Base-by-base conservation (phyloP, 2,888 invertebrate genomes). In the Yponomeuta plumbellus region DNA sequence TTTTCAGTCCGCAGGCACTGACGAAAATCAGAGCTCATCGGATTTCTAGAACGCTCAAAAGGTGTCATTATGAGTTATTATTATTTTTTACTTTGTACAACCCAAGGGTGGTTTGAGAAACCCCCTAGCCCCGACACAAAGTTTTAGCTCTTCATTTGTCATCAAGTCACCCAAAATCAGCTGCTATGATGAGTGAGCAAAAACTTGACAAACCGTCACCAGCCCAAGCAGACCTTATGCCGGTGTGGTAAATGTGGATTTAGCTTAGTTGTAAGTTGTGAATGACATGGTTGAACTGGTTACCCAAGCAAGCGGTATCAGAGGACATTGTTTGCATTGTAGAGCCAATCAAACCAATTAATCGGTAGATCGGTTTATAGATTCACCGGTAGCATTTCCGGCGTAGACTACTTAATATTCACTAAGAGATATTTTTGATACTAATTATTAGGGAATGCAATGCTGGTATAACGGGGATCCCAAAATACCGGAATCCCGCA, bases 341-440 rank as follows among this genome's bases (percentile, higher is more conserved):
- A 81, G 76, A 72, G 78, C 75, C 71, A 85, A 89, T 87, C 85
- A 78, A 80, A 82, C 86, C 88, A 91, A 91, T 91, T 90, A 90
- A 89, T 85, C 86, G 84, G 80, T 81, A 88, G 89, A 90, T 90
- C 85, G 83, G 72, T 73, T 72, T 79, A 78, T 84, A 84, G 90
- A 90, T 91, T 84, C 82, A 74, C 83, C 87, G 77, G 88, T 85
- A 86, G 86, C 88, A 75, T 86, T 90, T 91, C 91, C 91, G 89
- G 90, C 81, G 86, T 84, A 83, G 82, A 88, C 85, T 86, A 83
- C 80, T 85, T 86, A 85, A 86, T 87, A 88, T 86, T 83, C 86
- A 85, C 79, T 77, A 57, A 76, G 75, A 75, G 75, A 73, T 61
- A 59, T 52, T 52, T 34, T 52, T 59, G 59, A 67, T 67, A 64